These are phyloP conservation scores for Hyperoodon ampullatus DNA, from an alignment of 2,113 vertebrate species.

Conservation along the genomic window DNA sequence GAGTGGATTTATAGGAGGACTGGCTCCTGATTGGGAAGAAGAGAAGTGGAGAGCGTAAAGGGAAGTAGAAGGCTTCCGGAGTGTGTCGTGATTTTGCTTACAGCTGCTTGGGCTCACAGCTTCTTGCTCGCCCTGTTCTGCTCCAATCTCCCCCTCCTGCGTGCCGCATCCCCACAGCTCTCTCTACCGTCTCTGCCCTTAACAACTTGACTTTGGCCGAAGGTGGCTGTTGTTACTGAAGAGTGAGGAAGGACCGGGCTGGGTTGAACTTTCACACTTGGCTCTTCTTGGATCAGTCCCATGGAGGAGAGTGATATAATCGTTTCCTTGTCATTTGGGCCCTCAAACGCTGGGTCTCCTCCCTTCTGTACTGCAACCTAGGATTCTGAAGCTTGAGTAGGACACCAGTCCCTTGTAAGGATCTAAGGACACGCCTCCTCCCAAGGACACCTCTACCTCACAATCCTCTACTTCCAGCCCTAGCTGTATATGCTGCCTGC, in stretches of 20 bases:
- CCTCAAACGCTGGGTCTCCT: neutral
- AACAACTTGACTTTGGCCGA: neutral
- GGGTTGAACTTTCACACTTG: neutral
- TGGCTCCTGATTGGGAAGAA: neutral
- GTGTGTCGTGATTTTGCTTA: neutral
- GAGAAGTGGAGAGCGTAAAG: neutral
- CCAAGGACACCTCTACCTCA: neutral
- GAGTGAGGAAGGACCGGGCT: neutral
- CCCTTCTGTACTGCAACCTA: neutral
- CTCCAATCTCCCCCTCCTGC: neutral
- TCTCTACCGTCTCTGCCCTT: neutral
- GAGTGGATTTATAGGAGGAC: neutral
- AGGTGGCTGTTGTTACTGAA: neutral
- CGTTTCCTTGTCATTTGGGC: neutral
- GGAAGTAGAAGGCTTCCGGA: neutral
- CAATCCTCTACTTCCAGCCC: neutral
- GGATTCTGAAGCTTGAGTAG: slow-evolving; percentile 16
- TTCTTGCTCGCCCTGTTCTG: neutral
- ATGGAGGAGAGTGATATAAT: neutral
- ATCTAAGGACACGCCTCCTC: neutral
- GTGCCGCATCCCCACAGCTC: neutral
- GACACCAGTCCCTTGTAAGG: neutral
- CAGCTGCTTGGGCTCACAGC: neutral
- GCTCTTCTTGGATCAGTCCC: neutral
- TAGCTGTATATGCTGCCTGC: neutral